phyloP scores from a whole-genome alignment of 1,140 invertebrate species.

The Heliconius melpomene region DNA sequence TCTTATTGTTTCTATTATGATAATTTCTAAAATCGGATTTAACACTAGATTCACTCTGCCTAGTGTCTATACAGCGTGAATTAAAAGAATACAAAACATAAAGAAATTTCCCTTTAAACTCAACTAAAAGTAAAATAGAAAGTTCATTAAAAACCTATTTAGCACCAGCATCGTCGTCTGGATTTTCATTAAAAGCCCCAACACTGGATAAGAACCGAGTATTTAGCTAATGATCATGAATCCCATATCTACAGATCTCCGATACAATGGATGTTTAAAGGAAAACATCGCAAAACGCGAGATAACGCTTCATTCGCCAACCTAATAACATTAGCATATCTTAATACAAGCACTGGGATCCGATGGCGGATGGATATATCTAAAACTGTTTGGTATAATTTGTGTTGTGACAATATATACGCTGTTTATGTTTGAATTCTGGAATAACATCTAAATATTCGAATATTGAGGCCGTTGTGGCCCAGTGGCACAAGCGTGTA shows the following conservation, averaged over 20 bases:
- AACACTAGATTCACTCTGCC: too few species aligned
- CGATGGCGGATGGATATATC: neutral
- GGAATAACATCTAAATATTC: neutral
- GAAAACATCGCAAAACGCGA: slow-evolving; percentile 47
- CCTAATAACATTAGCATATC: slow-evolving; percentile 70
- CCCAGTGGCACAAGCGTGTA: too few species aligned
- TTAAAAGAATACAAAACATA: neutral
- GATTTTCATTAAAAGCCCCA: slow-evolving; percentile 15
- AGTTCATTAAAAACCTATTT: slow-evolving; percentile 30
- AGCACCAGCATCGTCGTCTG: neutral
- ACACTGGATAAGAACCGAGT: slow-evolving; percentile 4
- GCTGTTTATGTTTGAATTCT: slow-evolving; percentile 8
- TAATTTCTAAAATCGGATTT: too few species aligned
- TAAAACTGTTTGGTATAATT: neutral
- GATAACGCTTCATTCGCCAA: slow-evolving; percentile 51
- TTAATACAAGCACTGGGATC: slow-evolving; percentile 50
- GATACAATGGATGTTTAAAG: slow-evolving; percentile 52
- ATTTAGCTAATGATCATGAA: slow-evolving; percentile 43
- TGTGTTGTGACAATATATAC: slow-evolving; percentile 6
- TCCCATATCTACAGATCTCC: slow-evolving; percentile 42
- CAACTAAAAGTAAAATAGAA: neutral
- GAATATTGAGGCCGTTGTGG: too few species aligned
- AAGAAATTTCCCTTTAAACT: slow-evolving; percentile 19
- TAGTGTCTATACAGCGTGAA: too few species aligned
- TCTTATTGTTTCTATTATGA: slow-evolving; percentile 7